Evolutionary conservation across 2,888 invertebrate genomes (phyloP), one percentile per base, ranked within the genome.

Genomic region (Rhopalosiphum nymphaeae): DNA sequence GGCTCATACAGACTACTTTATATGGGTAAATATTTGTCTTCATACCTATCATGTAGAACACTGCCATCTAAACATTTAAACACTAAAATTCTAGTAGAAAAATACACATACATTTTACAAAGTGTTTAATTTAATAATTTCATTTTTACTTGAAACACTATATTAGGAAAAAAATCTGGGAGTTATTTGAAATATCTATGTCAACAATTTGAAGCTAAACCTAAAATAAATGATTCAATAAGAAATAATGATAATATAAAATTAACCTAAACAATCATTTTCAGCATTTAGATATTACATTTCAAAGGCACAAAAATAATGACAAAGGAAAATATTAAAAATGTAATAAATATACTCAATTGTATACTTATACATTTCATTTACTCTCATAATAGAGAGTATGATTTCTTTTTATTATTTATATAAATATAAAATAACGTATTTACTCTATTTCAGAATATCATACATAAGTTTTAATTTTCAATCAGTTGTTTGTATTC

Each of bases 401-500:
- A 91, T 91, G 46, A 36, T 78, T 78, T 49, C 9, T 90, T 53
- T 7, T 61, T 61, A 46, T 46, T 67, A 78, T 78, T 91, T 53
- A 16, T 53, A 49, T 36, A 44, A 57, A 44, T 86, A 61, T 61
- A 46, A 84, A 56, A 61, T 26, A 10, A 67, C 49, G n/a, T 46
- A 44, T 85, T 57, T 87, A 87, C 11, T 56, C 29, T 13, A 85
- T 25, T 56, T 53, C 1, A 92, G 42, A 88, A 88, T 25, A n/a
- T 49, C 42, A 88, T 49, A 44, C 26, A 49, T 67, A 57, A 57
- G 9, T 87, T 42, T 88, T 42, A 67, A 46, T 61, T 61, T 86
- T 46, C n/a, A 88, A 67, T 94, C 4, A 94, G 42, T 86, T 86
- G 21, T 94, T 94, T 44, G 93, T 90, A 11, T 94, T 94, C 93